Evolutionary conservation across 2,888 invertebrate species (phyloP), one percentile per base, ranked within the genome.

Genomic region (Sinopyrophorus schimmeli): DNA sequence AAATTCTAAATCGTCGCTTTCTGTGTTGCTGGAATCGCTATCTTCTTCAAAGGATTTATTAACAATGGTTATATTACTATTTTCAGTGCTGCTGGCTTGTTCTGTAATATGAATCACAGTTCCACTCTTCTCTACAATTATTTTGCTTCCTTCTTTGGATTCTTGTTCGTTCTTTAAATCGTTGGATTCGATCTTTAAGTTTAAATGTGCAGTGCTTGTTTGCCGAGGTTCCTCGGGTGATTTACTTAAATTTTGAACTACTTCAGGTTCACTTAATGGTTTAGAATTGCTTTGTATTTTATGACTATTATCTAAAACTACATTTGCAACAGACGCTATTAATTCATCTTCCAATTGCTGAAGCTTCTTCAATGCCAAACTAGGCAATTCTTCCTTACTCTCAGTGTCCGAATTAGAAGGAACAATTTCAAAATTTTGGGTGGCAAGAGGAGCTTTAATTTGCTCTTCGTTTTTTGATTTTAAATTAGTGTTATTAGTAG

Each of bases 41-140:
- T 47, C 47, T 5, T 11, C 47, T 34, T 54, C 54, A 47, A 54
- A 57, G 1, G 50, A 47, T 35, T 50, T 53, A 26, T 49, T 49
- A 5, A 49, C 42, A 10, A 38, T 17, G 1, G 49, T 47, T 23
- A 34, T 23, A 16, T 30, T 17, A 1, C 35, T 23, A 30, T 42
- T 43, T 14, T 54, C 44, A n/a, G 46, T 44, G 18, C 11, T 17
- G 2, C 12, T 17, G 16, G 43, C 23, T 14, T 44, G 32, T 10
- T 70, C 68, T 5, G 65, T 58, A 10, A 72, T 67, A 55, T 72
- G 69, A 27, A 71, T 72, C 1, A 72, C 72, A 1, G 72, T 72
- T 53, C 70, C 70, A 54, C 72, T 73, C 59, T 72, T 74, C 56
- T 72, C 72, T 11, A 72, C 67, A 21, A 70, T 67, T 34, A 67